phyloP scores from a whole-genome alignment of 2,113 vertebrate genomes.

The Caranx ignobilis region DNA sequence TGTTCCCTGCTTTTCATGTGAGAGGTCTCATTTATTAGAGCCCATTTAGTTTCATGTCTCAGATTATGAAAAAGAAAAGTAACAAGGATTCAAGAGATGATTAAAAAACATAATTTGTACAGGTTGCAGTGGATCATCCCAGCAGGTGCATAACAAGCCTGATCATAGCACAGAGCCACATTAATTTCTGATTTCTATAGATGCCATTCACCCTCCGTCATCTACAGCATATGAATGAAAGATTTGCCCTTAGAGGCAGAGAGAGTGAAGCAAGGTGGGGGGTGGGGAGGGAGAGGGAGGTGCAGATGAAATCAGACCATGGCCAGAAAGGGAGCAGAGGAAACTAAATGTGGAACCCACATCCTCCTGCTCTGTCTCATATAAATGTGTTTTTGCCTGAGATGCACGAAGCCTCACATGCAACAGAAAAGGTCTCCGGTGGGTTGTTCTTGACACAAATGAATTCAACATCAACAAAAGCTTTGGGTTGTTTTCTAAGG shows the following conservation, averaged over 20 bases:
- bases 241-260: slow-evolving; percentile 20
- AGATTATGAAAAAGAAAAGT: not conserved
- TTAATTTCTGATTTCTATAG: no score
- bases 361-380: slow-evolving; percentile 12
- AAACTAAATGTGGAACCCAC: slow-evolving; percentile 16
- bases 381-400: slow-evolving; percentile 29
- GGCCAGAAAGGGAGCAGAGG: slow-evolving; percentile 13
- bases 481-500: slow-evolving; percentile 45
- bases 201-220: no score
- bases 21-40: slow-evolving; percentile 29
- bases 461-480: slow-evolving; percentile 72
- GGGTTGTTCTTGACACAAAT: slow-evolving; percentile 75
- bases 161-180: not conserved
- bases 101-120: not conserved
- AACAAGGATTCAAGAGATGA: not conserved
- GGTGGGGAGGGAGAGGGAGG: no score
- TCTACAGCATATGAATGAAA: slow-evolving; percentile 22
- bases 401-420: slow-evolving; percentile 38
- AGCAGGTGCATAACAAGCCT: not conserved
- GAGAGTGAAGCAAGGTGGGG: not conserved
- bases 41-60: not conserved
- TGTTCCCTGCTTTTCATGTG: slow-evolving; percentile 6
- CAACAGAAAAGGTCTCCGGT: slow-evolving; percentile 57
- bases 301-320: slow-evolving; percentile 1
- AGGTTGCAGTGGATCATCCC: not conserved